Conservation (phyloP, 2,888 invertebrate genomes). For the Lobophora halterata region DNA sequence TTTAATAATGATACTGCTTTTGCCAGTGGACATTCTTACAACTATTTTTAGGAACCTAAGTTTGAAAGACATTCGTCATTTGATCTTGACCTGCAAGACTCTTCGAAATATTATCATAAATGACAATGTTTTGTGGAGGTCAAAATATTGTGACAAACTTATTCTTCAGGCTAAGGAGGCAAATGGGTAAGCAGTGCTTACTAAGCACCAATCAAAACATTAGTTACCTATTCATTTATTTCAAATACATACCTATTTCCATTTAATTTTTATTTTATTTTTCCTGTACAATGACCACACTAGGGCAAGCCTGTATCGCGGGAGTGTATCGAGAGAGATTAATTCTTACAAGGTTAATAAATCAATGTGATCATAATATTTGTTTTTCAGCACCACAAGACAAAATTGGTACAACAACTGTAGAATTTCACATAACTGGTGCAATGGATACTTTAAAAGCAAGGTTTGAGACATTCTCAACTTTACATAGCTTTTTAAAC, state of each 20-base stretch:
- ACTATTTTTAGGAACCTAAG: slow-evolving; percentile 51
- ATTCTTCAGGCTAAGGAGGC: slow-evolving; percentile 37
- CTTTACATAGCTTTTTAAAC: no score
- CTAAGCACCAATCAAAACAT: no score
- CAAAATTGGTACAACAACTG: slow-evolving; percentile 51
- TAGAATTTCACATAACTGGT: slow-evolving; percentile 65
- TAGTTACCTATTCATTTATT: no score
- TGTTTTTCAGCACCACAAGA: slow-evolving; percentile 34
- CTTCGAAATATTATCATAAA: slow-evolving; percentile 48
- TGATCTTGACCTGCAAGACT: slow-evolving; percentile 61
- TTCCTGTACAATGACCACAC: no score
- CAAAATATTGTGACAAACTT: slow-evolving; percentile 36
- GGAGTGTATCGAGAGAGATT: no score
- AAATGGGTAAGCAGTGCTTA: slow-evolving; percentile 42
- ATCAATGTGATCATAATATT: no score
- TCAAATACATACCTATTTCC: no score
- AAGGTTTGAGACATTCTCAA: no score
- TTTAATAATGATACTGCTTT: background rate
- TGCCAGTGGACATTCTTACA: slow-evolving; percentile 54
- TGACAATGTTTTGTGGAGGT: slow-evolving; percentile 59
- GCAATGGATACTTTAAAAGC: slow-evolving; percentile 53
- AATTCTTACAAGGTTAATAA: no score
- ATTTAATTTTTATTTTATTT: no score
- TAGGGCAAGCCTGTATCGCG: no score
- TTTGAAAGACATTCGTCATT: slow-evolving; percentile 50